Evolutionary conservation across 2,888 invertebrate genomes (phyloP), one percentile per base, ranked within the genome.

Genomic region (Thymelicus sylvestris): DNA sequence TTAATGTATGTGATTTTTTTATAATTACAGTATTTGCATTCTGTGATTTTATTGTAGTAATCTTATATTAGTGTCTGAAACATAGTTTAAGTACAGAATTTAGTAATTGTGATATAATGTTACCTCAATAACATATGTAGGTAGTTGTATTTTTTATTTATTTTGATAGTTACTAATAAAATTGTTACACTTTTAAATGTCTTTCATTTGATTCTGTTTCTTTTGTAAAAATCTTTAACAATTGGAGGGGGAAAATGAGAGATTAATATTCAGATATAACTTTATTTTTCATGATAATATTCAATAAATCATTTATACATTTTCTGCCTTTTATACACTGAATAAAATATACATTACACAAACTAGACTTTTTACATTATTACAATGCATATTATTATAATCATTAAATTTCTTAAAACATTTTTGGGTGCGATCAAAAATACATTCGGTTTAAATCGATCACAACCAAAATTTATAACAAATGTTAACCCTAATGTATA

Each of bases 381-480:
- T 57, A 69, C 64, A 64, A 57, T 59, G 64, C 8, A 60, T 41
- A 64, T n/a, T 61, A 72, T 72, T 72, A 71, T 31, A 55, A 19
- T 52, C n/a, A 13, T 50, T 59, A 64, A 64, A 69, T 38, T 57
- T 55, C 50, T 39, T 48, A 64, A 55, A 24, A 44, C 38, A 72
- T 81, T 85, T 90, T 84, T 87, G 92, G 91, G 85, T 87, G 91
- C 90, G 91, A 92, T 92, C 90, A 92, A 91, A 87, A 73, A 74
- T 73, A 71, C 66, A 71, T 69, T 74, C 38, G 62, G 76, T 84
- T 82, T 75, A 78, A 81, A 86, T 92, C 91, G 91, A 92, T 92
- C 92, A 86, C 91, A 91, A 86, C 92, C 92, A 91, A 91, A 91
- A 89, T 83, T 77, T 73, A 74, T 74, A 67, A 66, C 72, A 72